A percentile compares a stretch with the other conserved stretches of the same genome.
phyloP scores from a whole-genome alignment of 2,797 vertebrate species.

The Malurus leucopterus region DNA sequence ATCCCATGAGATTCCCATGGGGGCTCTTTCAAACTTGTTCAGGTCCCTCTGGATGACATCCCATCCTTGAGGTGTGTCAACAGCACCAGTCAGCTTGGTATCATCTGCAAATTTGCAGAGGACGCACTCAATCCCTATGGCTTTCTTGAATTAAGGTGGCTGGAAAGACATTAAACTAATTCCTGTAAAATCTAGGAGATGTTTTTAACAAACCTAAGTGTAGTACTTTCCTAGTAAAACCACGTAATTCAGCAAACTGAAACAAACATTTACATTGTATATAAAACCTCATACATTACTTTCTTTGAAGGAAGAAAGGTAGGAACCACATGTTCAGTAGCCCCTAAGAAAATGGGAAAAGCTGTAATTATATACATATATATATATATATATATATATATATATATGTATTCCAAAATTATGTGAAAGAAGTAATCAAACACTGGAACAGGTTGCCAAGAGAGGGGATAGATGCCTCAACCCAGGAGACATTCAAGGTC shows the following conservation, averaged over 20 bases:
- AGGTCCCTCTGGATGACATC: background rate
- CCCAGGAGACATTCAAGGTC: background rate
- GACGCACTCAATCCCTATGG: background rate
- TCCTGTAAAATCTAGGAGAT: background rate
- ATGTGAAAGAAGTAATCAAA: background rate
- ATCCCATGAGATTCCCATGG: background rate
- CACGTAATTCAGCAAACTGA: background rate
- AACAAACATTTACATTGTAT: fast-evolving
- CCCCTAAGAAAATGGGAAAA: background rate
- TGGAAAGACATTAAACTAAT: background rate
- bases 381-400: background rate
- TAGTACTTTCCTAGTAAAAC: background rate
- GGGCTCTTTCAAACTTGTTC: background rate
- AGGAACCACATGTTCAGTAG: background rate
- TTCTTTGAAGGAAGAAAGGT: background rate
- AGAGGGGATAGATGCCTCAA: background rate
- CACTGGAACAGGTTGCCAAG: background rate
- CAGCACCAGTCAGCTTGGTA: background rate
- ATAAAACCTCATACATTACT: background rate
- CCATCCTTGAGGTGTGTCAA: background rate
- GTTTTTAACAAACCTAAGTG: background rate
- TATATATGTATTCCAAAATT: background rate
- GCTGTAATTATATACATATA: background rate
- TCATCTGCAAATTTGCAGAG: background rate
- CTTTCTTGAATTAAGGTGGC: background rate